Percentiles rank a stretch among this genome's conserved stretches.
Evolutionary conservation across 2,888 invertebrate genomes (phyloP).

Genomic region (Saturnia pavonia): DNA sequence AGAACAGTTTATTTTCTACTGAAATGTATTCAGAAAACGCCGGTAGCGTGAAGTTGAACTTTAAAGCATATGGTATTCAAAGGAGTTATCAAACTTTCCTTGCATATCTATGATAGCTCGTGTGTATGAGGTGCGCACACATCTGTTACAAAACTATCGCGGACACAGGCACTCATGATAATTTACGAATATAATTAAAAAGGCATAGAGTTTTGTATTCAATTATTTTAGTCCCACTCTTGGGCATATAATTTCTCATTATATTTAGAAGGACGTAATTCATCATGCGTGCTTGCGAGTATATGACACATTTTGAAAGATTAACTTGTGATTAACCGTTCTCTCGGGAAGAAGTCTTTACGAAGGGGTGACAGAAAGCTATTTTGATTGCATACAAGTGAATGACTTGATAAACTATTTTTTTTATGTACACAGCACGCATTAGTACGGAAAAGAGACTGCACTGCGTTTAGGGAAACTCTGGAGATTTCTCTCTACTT

Average conservation of each 20-base stretch:
- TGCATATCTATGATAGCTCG: not conserved
- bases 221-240: not conserved
- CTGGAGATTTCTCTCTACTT: too few species aligned
- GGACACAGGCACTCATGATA: not conserved
- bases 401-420: too few species aligned
- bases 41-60: not conserved
- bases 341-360: too few species aligned
- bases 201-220: not conserved
- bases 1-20: not conserved
- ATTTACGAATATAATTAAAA: not conserved
- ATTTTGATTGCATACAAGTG: too few species aligned
- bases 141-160: not conserved
- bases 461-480: too few species aligned
- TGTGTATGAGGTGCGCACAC: not conserved
- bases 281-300: too few species aligned
- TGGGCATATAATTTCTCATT: not conserved
- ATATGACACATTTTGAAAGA: too few species aligned
- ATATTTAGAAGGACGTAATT: not conserved
- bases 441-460: too few species aligned
- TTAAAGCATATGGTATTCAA: not conserved
- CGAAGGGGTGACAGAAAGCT: too few species aligned
- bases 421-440: too few species aligned
- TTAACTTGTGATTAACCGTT: too few species aligned
- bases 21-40: conserved; percentile 5
- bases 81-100: conserved; percentile 12